Evolutionary conservation across 2,797 vertebrate species (phyloP).

Genomic region (Pteropus rufus): DNA sequence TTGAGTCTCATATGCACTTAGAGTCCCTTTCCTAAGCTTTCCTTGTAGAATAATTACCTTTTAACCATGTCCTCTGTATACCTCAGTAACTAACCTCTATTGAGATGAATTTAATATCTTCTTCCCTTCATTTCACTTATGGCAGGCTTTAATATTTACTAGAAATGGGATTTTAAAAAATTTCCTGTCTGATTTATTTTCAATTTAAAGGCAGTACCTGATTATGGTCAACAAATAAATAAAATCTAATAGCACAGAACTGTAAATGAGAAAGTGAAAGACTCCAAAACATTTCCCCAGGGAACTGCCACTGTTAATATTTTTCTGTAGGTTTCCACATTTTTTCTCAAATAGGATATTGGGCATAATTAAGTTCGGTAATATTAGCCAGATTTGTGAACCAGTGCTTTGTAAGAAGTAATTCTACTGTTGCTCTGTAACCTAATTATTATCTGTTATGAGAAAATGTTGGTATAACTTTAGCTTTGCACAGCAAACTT

Average conservation of each 20-base stretch:
- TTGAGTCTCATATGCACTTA: background rate
- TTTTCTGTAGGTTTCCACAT: background rate
- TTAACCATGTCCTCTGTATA: background rate
- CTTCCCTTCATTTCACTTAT: background rate
- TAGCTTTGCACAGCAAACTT: background rate
- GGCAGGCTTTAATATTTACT: background rate
- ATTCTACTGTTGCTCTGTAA: background rate
- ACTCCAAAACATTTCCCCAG: background rate
- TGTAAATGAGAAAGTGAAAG: background rate
- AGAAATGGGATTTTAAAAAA: background rate
- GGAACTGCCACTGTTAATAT: background rate
- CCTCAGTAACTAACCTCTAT: background rate
- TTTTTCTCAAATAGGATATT: background rate
- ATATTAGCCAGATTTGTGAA: conserved; percentile 29
- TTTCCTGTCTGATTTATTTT: background rate
- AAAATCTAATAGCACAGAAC: background rate
- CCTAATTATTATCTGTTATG: background rate
- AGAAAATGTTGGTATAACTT: background rate
- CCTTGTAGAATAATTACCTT: background rate
- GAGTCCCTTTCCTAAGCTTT: background rate
- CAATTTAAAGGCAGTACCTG: background rate
- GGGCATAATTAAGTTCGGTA: background rate
- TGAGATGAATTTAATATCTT: background rate
- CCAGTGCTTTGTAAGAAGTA: background rate
- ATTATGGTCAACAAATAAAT: background rate